phyloP scores from a whole-genome alignment of 2,888 invertebrate genomes.

The Camponotus fellah region DNA sequence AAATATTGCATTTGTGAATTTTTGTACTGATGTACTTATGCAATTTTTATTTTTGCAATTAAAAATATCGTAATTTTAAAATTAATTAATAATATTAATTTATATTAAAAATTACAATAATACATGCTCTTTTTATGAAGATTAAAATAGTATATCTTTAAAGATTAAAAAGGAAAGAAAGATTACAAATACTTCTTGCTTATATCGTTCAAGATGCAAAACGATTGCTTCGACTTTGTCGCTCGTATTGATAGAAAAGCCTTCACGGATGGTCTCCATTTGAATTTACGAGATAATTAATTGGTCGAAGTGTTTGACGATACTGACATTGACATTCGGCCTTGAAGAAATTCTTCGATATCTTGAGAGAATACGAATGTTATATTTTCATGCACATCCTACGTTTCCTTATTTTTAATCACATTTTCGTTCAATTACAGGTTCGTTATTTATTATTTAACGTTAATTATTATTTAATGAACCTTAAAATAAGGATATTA shows the following conservation, averaged over 20 bases:
- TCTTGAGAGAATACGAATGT: neutral
- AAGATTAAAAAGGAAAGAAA: neutral
- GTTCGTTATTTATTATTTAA: constrained; percentile 15
- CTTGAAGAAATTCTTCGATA: constrained; percentile 44
- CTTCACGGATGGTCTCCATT: neutral
- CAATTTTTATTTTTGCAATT: neutral
- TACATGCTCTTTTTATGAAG: neutral
- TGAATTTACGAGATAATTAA: constrained; percentile 33
- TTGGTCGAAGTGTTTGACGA: neutral
- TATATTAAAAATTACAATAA: neutral
- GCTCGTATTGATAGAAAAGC: neutral
- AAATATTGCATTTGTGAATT: neutral
- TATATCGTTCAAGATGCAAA: neutral
- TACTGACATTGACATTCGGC: constrained; percentile 6
- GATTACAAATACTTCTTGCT: neutral
- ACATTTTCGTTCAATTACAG: constrained; percentile 24
- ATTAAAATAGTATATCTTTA: neutral
- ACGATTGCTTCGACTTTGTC: neutral
- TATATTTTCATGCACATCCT: neutral
- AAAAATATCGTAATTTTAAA: neutral
- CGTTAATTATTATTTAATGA: constrained; percentile 14
- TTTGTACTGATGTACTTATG: neutral
- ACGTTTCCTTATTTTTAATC: constrained; percentile 15
- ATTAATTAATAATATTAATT: neutral
- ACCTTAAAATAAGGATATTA: constrained; percentile 13